Evolutionary conservation across 2,113 vertebrate species (phyloP).

Genomic region (Dromiciops gliroides): DNA sequence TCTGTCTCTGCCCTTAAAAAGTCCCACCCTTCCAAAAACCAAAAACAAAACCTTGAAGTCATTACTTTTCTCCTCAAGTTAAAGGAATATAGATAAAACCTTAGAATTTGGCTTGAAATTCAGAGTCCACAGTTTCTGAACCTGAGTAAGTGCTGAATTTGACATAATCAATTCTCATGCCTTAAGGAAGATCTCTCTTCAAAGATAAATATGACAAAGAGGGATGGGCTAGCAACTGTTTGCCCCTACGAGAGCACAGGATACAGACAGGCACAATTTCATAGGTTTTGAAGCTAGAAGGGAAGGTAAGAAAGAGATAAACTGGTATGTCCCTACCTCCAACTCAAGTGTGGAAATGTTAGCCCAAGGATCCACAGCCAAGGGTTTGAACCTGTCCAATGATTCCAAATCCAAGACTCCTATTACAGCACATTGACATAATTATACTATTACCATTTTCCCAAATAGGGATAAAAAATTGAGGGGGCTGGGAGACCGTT

Average conservation of each 20-base stretch:
- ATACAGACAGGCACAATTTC: no score
- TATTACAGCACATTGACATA: not conserved
- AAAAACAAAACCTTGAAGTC: slow-evolving; percentile 11
- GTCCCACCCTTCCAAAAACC: not conserved
- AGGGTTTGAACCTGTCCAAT: not conserved
- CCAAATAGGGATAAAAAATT: not conserved
- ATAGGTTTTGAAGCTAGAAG: not conserved
- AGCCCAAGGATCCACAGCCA: not conserved
- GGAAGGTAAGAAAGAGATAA: not conserved
- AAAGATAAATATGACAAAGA: slow-evolving; percentile 18
- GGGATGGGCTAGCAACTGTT: not conserved
- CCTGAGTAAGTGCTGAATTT: slow-evolving; percentile 20
- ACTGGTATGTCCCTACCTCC: not conserved
- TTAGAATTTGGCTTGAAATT: slow-evolving; percentile 11
- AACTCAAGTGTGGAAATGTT: not conserved
- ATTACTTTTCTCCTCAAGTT: not conserved
- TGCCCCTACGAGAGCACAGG: not conserved
- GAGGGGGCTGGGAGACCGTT: no score
- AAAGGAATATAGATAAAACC: slow-evolving; percentile 36
- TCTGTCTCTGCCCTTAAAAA: slow-evolving; percentile 43
- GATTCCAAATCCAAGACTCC: not conserved
- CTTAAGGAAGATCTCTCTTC: slow-evolving; percentile 27
- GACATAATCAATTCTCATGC: slow-evolving; percentile 2
- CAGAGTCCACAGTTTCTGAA: slow-evolving; percentile 42
- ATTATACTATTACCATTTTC: not conserved